Conservation (phyloP, 2,888 invertebrate species). For the Anodontia alba region DNA sequence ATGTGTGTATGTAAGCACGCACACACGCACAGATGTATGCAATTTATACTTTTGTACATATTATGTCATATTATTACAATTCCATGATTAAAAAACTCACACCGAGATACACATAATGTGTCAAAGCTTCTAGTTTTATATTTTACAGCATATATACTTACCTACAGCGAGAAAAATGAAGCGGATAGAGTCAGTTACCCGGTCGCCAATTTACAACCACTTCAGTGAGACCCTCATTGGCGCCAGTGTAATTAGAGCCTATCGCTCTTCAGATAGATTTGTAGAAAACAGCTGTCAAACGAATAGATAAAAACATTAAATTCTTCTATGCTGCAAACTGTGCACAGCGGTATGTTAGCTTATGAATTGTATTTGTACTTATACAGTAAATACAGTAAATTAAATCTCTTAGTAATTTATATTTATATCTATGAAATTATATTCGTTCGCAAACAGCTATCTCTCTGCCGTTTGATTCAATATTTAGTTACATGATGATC, state of each 20-base stretch:
- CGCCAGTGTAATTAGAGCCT: constrained; percentile 80
- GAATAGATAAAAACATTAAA: constrained; percentile 87
- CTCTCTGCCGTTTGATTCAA: too few species aligned
- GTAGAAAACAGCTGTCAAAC: constrained; percentile 66
- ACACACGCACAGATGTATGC: not conserved
- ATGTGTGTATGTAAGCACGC: not conserved
- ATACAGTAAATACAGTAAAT: not conserved
- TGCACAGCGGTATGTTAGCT: constrained; percentile 42
- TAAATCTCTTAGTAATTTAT: not conserved
- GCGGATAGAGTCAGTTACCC: constrained; percentile 81
- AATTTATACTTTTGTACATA: not conserved
- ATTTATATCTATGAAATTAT: not conserved
- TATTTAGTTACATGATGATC: too few species aligned
- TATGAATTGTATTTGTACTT: too few species aligned
- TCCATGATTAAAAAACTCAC: too few species aligned
- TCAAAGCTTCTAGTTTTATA: too few species aligned
- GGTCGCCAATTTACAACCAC: constrained; percentile 83
- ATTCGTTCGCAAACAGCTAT: too few species aligned
- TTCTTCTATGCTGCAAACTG: constrained; percentile 86
- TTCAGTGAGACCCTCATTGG: constrained; percentile 86
- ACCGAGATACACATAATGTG: too few species aligned
- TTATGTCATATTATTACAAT: too few species aligned
- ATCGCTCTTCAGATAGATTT: constrained; percentile 72
- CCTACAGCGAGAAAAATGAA: constrained; percentile 83
- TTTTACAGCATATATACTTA: constrained; percentile 85